A percentile compares a stretch with the other conserved stretches of the same genome.
phyloP scores from a whole-genome alignment of 2,113 vertebrate species.

The Agelaius phoeniceus region DNA sequence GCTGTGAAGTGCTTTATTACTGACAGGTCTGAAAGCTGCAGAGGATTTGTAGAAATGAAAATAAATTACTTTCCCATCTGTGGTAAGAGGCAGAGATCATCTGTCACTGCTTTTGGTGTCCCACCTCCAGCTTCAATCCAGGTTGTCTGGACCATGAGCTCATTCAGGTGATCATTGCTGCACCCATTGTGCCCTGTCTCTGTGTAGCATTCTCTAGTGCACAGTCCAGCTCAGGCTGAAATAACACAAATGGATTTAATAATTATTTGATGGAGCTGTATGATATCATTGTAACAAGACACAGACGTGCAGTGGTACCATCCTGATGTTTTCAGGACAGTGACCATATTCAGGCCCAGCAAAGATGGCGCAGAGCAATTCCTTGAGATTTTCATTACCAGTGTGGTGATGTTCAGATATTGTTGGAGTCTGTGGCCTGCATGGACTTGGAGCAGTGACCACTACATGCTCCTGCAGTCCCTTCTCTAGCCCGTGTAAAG shows the following conservation, averaged over 20 bases:
- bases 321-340: neutral
- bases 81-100: neutral
- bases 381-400: neutral
- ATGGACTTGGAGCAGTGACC: neutral
- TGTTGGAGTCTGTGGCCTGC: neutral
- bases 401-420: neutral
- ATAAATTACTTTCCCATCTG: neutral
- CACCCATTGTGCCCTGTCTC: neutral
- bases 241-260: neutral
- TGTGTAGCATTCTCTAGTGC: neutral
- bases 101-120: neutral
- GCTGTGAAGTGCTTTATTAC: neutral
- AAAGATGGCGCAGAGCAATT: neutral
- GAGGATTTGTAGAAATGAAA: neutral
- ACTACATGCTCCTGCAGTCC: rapidly evolving
- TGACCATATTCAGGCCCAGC: neutral
- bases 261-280: neutral
- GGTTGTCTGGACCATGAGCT: neutral
- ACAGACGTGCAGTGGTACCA: neutral
- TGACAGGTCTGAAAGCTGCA: neutral
- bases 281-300: neutral
- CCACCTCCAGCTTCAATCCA: neutral
- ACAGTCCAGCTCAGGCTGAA: neutral
- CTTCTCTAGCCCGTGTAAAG: neutral
- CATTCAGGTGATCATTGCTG: neutral